Base-by-base conservation (phyloP, 2,797 vertebrate genomes). In the Euphonia xanthogaster region DNA sequence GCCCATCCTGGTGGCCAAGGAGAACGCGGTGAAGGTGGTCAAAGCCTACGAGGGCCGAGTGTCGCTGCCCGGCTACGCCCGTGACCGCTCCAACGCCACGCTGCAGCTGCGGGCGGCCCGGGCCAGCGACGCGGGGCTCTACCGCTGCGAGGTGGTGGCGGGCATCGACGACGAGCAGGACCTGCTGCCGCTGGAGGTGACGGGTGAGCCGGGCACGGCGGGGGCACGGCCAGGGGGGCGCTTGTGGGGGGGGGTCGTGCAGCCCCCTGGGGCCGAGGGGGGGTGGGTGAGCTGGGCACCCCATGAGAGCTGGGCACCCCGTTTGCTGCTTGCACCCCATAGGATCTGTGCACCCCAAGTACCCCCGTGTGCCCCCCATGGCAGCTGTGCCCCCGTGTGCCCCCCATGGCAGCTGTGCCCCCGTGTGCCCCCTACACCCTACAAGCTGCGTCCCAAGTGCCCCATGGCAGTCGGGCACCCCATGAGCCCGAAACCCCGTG, bases 121-220 rank as follows among this genome's bases (percentile, higher is more conserved):
- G 1, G 98, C 99, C 90, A 99, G 99, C 28, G 99, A 99, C 84
- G 98, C 98, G 0, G 99, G 99, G 48, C 98, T 99, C 47, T 99
- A 99, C 93, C 99, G 99, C 94, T 99, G 99, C 81, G 98, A 99
- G 94, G 99, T 99, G 53, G 99, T 99, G 93, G 98, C 99, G 7
- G 99, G 99, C 90, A 98, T 99, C 76, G 99, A 99, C 0, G 99
- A 99, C 3, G 99, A 99, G 92, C 99, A 99, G 97, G 99, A 99
- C 91, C 98, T 99, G 25, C 98, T 99, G 88, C 99, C 99, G 3
- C 97, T 99, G 94, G 99, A 99, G 95, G 99, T 99, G 96, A 99
- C 98, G 78, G 99, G 99, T 99, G 94, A 66, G 63, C 45, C 16
- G 61, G 61, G 61, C 61, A n/a, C 14, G 27, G 58, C 7, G 12